Base-by-base conservation (phyloP, 2,797 vertebrate species). In the Dipus sagitta region DNA sequence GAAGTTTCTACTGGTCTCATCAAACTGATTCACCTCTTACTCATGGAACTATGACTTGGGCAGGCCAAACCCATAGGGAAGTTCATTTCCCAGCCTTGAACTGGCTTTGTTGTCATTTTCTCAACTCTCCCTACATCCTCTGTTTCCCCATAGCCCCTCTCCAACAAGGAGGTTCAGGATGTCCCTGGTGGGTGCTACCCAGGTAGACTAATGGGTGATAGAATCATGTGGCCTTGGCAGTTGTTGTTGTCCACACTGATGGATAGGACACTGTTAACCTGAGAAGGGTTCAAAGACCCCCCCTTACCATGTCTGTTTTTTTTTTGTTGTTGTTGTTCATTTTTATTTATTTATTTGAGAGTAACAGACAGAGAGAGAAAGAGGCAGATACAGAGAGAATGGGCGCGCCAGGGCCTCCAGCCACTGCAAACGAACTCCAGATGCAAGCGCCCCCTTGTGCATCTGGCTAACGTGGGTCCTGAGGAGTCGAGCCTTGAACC, bases 211-310 rank as follows among this genome's bases (percentile, higher is more conserved):
- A 24, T n/a, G 42, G 34, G 74, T 74, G 88, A 83, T 12, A 54
- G 70, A 80, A 86, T 67, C 58, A 34, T 3, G 4, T 67, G 54
- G 52, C 28, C 52, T 91, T 83, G 9, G 68, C 91, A 84, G 84
- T 23, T 77, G 4, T 24, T 4, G 7, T 20, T 80, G 28, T 94
- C 54, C 76, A 15, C 60, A 70, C 38, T 34, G 28, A 68, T 70
- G 34, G 64, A 47, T 90, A n/a, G 20, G 34, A 47, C 62, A 38
- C 9, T 42, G 60, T 84, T 28, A 74, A 70, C 26, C n/a, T 94
- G 70, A n/a, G 68, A 70, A 72, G 80, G 58, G 21, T 76, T 76
- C 70, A 86, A 95, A 88, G 71, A 42, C 28, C 38, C 42, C 11
- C 71, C 15, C 8, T n/a, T 34, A 80, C 14, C 47, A 24, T 78